Base-by-base conservation (phyloP, 92 coral and sea anemone genomes). In the Heliopora coerulea region DNA sequence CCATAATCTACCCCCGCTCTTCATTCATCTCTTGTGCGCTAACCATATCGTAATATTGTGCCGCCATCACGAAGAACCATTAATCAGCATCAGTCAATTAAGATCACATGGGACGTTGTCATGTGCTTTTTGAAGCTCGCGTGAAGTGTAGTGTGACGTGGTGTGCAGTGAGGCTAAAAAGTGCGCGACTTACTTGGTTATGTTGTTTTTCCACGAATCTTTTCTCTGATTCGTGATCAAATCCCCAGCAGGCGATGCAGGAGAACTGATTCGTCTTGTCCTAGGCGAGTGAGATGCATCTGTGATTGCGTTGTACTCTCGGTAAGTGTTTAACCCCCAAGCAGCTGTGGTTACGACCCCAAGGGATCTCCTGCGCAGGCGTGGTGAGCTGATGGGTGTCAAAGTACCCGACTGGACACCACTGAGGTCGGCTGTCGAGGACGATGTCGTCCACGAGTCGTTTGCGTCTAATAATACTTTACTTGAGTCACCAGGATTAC, bases 321-420 rank as follows among this genome's bases (percentile, higher is more conserved):
- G 74, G 49, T 67, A 48, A 37, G 25, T 67, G 28, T 35, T 44
- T 26, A 48, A 21, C 39, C 40, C 41, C 74, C 74, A 67, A 40
- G 74, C 74, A 23, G 74, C 37, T 31, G 59, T 44, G 3, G 24
- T 67, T 19, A 65, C 52, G 26, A 65, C 72, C 21, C 72, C 72
- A 7, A 67, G 74, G 39, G 74, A 67, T 21, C 73, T 42, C 14
- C 74, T 21, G 28, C 74, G 30, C 0, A 6, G 9, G 41, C 33
- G 32, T 8, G 74, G 74, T 54, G 57, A 28, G 10, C 27, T 56
- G 12, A 26, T 37, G 9, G 74, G 58, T 48, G 74, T 49, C 30
- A 23, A 1, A 5, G 72, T 30, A 25, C 72, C 35, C 54, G 48
- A 33, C 9, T 49, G 72, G 54, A 65, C 48, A 39, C 30, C 54